A percentile compares a stretch with the other conserved stretches of the same genome.
These are phyloP conservation scores for Chunga burmeisteri DNA, from an alignment of 2,113 vertebrate species.

Conservation along the genomic window DNA sequence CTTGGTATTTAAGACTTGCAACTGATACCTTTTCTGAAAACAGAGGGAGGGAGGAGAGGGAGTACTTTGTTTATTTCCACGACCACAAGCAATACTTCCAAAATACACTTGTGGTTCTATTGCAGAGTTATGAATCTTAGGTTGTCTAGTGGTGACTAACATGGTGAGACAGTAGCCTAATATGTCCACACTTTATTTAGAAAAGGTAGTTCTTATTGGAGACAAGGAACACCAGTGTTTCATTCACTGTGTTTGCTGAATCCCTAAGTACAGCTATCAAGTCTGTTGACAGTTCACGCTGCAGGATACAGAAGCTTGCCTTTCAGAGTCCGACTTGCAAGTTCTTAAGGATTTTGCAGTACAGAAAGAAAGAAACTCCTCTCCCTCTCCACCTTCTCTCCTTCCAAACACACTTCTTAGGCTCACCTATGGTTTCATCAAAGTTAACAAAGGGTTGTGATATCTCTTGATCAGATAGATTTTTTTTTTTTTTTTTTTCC, in stretches of 20 bases:
- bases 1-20: background rate
- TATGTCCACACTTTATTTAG: slow-evolving; percentile 36
- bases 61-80: slow-evolving; percentile 14
- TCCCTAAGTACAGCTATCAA: background rate
- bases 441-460: background rate
- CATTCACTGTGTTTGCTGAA: background rate
- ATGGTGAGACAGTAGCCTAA: slow-evolving; percentile 5
- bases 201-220: slow-evolving; percentile 20
- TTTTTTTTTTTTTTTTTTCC: background rate
- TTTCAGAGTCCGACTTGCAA: background rate
- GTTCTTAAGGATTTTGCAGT: background rate
- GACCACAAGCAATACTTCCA: slow-evolving; percentile 24
- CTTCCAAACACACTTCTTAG: background rate
- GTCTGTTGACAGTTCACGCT: background rate
- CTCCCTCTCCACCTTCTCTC: background rate
- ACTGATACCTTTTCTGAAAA: slow-evolving; percentile 44
- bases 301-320: background rate
- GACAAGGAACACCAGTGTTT: background rate
- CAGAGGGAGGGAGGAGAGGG: background rate
- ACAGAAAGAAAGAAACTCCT: background rate
- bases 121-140: slow-evolving; percentile 8
- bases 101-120: slow-evolving; percentile 45
- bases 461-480: background rate
- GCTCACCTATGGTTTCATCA: background rate
- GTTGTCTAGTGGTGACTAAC: slow-evolving; percentile 21